These are phyloP conservation scores for Crocidura indochinensis DNA, from an alignment of 2,797 vertebrate species.

Conservation along the genomic window DNA sequence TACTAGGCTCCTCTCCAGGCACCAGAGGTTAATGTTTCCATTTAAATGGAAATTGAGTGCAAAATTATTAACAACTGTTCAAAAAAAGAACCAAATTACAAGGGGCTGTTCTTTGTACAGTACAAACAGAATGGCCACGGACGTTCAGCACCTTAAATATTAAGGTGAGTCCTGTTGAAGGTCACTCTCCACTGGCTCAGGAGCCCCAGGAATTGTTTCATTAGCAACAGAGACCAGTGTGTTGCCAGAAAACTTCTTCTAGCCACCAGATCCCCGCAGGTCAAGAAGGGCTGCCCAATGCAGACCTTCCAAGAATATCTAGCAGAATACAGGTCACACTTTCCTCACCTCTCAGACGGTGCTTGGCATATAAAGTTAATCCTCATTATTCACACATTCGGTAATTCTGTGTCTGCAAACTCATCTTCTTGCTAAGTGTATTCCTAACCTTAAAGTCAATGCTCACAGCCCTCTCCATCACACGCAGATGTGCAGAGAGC, in stretches of 20 bases:
- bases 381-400: neutral
- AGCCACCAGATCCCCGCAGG: neutral
- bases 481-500: rapidly evolving
- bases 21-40: constrained; percentile 88
- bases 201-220: constrained; percentile 14
- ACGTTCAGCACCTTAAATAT: constrained; percentile 34
- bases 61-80: constrained; percentile 88
- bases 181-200: neutral
- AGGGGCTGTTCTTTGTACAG: constrained; percentile 78
- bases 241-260: neutral
- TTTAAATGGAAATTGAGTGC: constrained; percentile 90
- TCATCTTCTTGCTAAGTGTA: neutral
- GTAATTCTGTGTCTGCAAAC: constrained; percentile 3
- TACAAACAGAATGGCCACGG: constrained; percentile 57
- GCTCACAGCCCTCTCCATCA: neutral
- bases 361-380: neutral
- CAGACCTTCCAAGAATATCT: neutral
- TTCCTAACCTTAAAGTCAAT: neutral
- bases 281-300: neutral
- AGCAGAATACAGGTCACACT: rapidly evolving
- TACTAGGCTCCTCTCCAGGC: constrained; percentile 69
- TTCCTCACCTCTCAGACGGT: neutral
- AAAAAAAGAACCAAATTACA: constrained; percentile 84
- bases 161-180: constrained; percentile 47
- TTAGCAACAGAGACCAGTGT: neutral